Percentiles rank a stretch among this genome's conserved stretches.
Evolutionary conservation across 2,888 invertebrate genomes (phyloP).

Genomic region (Nomada hirtipes): DNA sequence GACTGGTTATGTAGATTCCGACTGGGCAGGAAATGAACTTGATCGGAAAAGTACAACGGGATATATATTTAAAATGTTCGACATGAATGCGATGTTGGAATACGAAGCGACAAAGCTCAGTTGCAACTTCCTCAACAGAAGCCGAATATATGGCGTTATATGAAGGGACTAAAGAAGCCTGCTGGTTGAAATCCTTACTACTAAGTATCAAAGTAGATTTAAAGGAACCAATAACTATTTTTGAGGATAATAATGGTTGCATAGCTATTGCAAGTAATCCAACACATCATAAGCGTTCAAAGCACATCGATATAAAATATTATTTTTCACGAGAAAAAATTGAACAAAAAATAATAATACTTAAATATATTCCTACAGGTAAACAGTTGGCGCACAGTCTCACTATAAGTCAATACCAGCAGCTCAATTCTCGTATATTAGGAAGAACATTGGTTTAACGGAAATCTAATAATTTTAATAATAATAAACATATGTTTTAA

Average conservation of each 20-base stretch:
- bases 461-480: too few species aligned
- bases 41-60: background rate
- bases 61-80: background rate
- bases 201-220: background rate
- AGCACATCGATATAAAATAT: background rate
- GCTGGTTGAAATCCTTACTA: background rate
- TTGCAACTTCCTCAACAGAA: background rate
- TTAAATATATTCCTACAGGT: background rate
- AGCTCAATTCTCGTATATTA: too few species aligned
- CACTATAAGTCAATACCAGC: background rate
- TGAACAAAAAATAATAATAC: background rate
- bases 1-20: background rate
- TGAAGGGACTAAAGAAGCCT: background rate
- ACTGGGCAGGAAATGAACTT: background rate
- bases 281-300: background rate
- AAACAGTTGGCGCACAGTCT: background rate
- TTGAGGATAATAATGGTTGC: background rate
- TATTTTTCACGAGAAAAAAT: background rate
- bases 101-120: background rate
- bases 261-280: background rate
- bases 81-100: background rate
- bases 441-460: too few species aligned
- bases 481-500: too few species aligned
- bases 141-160: background rate
- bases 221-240: background rate